Percentiles rank a stretch among this genome's conserved stretches.
These are phyloP conservation scores for Carduelis carduelis DNA, from an alignment of 2,797 vertebrate species.

Conservation along the genomic window DNA sequence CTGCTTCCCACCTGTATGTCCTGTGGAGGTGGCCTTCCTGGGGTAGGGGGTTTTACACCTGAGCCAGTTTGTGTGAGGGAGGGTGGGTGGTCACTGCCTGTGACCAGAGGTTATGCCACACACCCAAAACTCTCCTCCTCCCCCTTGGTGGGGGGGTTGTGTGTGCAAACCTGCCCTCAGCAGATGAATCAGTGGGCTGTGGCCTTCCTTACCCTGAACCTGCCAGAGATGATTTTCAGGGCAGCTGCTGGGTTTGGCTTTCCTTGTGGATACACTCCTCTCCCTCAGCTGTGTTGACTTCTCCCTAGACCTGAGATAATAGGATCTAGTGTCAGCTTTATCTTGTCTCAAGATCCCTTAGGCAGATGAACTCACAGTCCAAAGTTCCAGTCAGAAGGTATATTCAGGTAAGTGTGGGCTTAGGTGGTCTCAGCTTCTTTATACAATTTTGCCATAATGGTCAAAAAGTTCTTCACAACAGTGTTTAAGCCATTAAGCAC, in stretches of 20 bases:
- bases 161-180: neutral
- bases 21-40: fast-evolving
- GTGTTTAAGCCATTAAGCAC: neutral
- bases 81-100: neutral
- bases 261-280: neutral
- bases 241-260: neutral
- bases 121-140: neutral
- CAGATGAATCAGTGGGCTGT: neutral
- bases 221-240: neutral
- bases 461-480: neutral
- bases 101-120: too few relatives aligned
- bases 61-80: neutral
- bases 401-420: neutral
- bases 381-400: neutral
- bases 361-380: neutral
- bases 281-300: neutral
- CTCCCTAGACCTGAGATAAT: neutral
- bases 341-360: neutral
- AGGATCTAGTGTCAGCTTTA: neutral
- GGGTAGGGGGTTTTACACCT: too few relatives aligned
- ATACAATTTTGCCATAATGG: neutral
- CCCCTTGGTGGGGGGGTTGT: fast-evolving
- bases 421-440: neutral
- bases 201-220: neutral
- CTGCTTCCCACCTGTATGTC: neutral